Percentiles rank a stretch among this genome's conserved stretches.
Evolutionary conservation across 2,113 vertebrate genomes (phyloP).

Genomic region (Callospermophilus lateralis): DNA sequence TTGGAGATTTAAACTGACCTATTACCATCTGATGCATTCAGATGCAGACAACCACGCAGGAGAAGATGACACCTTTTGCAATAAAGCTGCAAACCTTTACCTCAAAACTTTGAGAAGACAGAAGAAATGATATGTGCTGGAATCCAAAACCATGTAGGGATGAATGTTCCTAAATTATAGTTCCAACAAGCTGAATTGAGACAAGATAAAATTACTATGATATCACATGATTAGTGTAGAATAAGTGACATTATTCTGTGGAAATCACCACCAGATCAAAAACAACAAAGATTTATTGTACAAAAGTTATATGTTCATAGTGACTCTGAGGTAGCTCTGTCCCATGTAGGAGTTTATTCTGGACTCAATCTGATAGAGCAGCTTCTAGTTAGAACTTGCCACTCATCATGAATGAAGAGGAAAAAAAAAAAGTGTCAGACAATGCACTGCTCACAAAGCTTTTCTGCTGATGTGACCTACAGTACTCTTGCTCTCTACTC

Average conservation of each 20-base stretch:
- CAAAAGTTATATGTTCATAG: neutral
- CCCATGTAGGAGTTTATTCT: neutral
- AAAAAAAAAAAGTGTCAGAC: neutral
- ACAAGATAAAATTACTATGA: neutral
- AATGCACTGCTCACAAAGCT: neutral
- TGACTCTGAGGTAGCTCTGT: neutral
- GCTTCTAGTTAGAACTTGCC: neutral
- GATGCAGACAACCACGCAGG: neutral
- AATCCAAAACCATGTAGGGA: neutral
- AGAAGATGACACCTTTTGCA: neutral
- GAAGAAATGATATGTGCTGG: neutral
- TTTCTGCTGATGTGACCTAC: neutral
- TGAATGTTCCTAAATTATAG: neutral
- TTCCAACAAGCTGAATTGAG: neutral
- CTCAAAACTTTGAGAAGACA: neutral
- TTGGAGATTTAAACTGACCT: neutral
- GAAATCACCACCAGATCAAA: neutral
- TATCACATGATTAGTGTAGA: neutral
- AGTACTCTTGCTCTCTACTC: neutral
- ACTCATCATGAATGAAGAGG: neutral
- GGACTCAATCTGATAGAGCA: neutral
- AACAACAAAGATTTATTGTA: neutral
- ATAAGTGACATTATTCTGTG: neutral
- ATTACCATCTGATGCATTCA: neutral
- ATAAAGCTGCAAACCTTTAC: neutral